Conservation (phyloP, 2,888 invertebrate genomes). For the Pterostichus niger region DNA sequence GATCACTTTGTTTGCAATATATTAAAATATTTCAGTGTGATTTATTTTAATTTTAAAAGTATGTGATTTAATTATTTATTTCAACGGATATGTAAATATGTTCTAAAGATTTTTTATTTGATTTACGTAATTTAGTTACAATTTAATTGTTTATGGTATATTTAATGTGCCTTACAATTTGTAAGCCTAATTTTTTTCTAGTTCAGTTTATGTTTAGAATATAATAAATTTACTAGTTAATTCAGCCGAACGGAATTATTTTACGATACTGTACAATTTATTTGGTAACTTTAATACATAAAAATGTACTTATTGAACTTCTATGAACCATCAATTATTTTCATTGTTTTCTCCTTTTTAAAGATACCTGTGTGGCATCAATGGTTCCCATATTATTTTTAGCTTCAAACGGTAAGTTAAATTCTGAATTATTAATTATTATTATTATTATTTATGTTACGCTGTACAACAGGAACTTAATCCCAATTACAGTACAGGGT, state of each 20-base stretch:
- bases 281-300: conserved; percentile 55
- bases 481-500: no score
- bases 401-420: neutral
- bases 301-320: conserved; percentile 40
- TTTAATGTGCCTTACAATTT: conserved; percentile 65
- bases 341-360: no score
- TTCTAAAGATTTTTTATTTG: conserved; percentile 51
- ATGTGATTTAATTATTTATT: conserved; percentile 62
- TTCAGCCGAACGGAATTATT: conserved; percentile 45
- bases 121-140: conserved; percentile 43
- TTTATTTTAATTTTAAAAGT: conserved; percentile 57
- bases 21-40: conserved; percentile 59
- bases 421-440: no score
- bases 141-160: conserved; percentile 55
- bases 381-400: neutral
- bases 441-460: no score
- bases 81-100: conserved; percentile 47
- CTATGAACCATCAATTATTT: no score
- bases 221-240: conserved; percentile 15
- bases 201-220: conserved; percentile 36
- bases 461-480: no score
- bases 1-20: conserved; percentile 52
- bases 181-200: conserved; percentile 64
- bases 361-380: neutral
- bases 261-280: conserved; percentile 53